Conservation (phyloP, 2,888 invertebrate genomes). For the Diarsia brunnea region DNA sequence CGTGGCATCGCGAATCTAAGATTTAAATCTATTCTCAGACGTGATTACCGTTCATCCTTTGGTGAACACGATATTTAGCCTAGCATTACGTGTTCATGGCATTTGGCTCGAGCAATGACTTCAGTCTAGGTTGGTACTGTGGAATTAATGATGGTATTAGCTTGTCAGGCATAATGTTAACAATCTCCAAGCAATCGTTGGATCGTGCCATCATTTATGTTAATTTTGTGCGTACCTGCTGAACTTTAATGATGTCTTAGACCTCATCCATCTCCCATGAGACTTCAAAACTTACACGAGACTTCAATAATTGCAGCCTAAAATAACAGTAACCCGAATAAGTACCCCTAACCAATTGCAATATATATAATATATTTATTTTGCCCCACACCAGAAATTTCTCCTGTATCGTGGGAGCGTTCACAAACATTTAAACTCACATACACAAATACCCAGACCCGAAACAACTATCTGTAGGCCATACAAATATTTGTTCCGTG, state of each 20-base stretch:
- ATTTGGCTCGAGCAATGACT: slow-evolving; percentile 46
- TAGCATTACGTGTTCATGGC: slow-evolving; percentile 48
- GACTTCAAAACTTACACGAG: not conserved
- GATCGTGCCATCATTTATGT: not conserved
- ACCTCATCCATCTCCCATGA: not conserved
- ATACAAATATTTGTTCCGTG: too few species aligned
- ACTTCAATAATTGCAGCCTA: not conserved
- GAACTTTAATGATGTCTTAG: not conserved
- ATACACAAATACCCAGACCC: too few species aligned
- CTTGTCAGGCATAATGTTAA: slow-evolving; percentile 6
- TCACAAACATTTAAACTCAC: too few species aligned
- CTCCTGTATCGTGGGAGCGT: too few species aligned
- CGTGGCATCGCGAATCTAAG: not conserved
- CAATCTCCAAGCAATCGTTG: slow-evolving; percentile 1
- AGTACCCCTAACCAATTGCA: not conserved
- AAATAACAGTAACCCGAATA: not conserved
- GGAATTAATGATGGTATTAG: slow-evolving; percentile 10
- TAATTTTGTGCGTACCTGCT: not conserved
- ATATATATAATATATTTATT: too few species aligned
- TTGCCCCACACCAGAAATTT: too few species aligned
- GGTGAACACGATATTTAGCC: slow-evolving; percentile 36
- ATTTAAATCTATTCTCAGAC: slow-evolving; percentile 1
- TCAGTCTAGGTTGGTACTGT: slow-evolving; percentile 14
- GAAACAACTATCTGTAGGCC: too few species aligned
- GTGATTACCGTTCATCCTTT: slow-evolving; percentile 45